A percentile compares a stretch with the other conserved stretches of the same genome.
Conservation (phyloP, 2,888 invertebrate genomes). For the Diaprepes abbreviatus region DNA sequence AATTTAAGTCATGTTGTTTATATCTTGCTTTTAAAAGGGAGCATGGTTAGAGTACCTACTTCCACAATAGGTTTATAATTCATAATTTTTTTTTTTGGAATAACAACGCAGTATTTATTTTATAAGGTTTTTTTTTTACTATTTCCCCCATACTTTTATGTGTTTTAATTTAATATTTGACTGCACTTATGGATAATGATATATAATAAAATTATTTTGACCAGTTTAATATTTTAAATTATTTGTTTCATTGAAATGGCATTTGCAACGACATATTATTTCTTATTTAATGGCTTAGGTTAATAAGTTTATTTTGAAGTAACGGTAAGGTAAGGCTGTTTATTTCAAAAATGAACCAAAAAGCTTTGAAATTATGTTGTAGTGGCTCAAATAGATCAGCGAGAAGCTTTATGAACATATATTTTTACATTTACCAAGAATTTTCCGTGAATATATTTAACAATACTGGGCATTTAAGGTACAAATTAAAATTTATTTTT, state of each 20-base stretch:
- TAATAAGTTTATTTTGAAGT: neutral
- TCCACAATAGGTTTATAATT: constrained; percentile 8
- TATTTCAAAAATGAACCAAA: constrained; percentile 2
- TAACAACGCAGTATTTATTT: constrained; percentile 45
- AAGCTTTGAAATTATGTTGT: neutral
- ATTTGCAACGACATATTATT: neutral
- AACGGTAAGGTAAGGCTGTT: constrained; percentile 27
- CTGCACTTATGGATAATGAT: neutral
- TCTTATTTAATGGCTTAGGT: constrained; percentile 14
- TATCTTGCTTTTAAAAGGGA: constrained; percentile 27
- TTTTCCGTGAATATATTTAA: neutral
- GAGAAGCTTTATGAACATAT: neutral
- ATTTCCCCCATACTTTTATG: constrained; percentile 19
- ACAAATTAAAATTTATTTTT: constrained; percentile 22
- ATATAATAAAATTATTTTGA: constrained; percentile 9
- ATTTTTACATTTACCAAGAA: neutral
- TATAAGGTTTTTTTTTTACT: constrained; percentile 35
- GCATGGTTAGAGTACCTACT: constrained; percentile 5
- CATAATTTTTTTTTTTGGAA: constrained; percentile 13
- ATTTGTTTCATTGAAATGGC: constrained; percentile 4
- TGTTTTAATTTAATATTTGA: constrained; percentile 13
- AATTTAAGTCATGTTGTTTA: constrained; percentile 40
- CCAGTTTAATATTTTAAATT: neutral
- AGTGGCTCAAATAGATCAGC: constrained; percentile 5
- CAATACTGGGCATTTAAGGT: constrained; percentile 21